Base-by-base conservation (phyloP, 2,888 invertebrate species). In the Neuroscelio doddi region DNA sequence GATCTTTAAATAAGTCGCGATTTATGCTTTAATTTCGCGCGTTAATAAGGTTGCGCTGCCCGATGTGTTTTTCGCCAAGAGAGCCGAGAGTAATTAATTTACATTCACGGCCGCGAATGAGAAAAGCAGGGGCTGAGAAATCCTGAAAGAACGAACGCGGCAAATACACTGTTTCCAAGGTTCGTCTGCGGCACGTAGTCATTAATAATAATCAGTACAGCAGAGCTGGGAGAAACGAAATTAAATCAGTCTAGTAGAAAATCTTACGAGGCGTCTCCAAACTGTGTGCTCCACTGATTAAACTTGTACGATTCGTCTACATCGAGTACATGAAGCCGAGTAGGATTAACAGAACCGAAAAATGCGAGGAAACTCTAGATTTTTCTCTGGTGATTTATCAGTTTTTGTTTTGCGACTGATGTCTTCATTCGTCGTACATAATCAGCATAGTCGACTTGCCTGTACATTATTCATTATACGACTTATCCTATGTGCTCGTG, bases 1-100 rank as follows among this genome's bases (percentile, higher is more conserved):
- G 77, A 80, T 76, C 73, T 74, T 76, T 75, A 80, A 80, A 76
- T 73, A 74, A 80, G 78, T 80, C 75, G 77, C 80, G 80, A 82
- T 83, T 83, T 82, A 82, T 80, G 78, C 76, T 75, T 80, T 78
- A 82, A 82, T 82, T 81, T 79, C 77, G 76, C 72, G 70, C 64
- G 74, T 75, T 81, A 82, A 81, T 80, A 81, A 81, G 78, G 77
- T n/a, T 70, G 69, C 73, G 70, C 69, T 65, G 76, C 69, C 71
- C 77, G 75, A 79, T 79, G 80, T 80, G 81, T 82, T 82, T 82
- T 82, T 79, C 77, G 69, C 74, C 73, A 69, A 72, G 56, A 68
- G 71, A 53, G 56, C 69, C 62, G 72, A 64, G 72, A 71, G 78
- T 81, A 82, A 82, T 82, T 82, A 82, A 82, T 82, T 82, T 80